Base-by-base conservation (phyloP, 2,797 vertebrate genomes). In the Prunella strophiata region DNA sequence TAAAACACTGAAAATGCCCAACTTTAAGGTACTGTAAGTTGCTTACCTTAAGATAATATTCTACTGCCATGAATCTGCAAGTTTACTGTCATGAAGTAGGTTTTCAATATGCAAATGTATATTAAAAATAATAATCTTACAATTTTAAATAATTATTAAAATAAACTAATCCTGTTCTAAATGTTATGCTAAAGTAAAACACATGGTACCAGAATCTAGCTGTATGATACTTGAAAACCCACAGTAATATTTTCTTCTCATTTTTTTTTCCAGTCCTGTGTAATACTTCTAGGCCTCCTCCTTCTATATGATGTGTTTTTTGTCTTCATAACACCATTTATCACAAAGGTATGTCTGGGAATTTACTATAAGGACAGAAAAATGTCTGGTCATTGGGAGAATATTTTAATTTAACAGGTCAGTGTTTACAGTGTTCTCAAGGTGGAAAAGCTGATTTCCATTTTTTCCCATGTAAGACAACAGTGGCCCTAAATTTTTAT, bases 241-340 rank as follows among this genome's bases (percentile, higher is more conserved):
- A 77, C 13, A 4, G 9, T 96, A 83, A 94, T 82, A 47, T 50
- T 89, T 91, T 16, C 17, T 93, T 93, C 30, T 94, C 18, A 1
- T 42, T 96, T 29, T 51, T 50, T 51, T 51, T 52, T 52, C 67
- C 96, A 99, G 99, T 99, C 99, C 50, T 99, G 99, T 97, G 99
- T 99, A 95, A 98, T 99, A 96, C 98, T 99, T 88, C 98, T 99
- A 91, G 98, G 98, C 74, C 98, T 99, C 89, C 98, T 99, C 78
- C 99, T 99, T 70, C 29, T 99, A 6, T 99, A 99, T 10, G 99
- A 99, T 47, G 99, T 99, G 36, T 99, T 99, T 97, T 99, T 99
- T 92, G 99, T 99, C 97, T 99, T 99, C 98, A 99, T 99, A 96
- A 99, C 99, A 51, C 99, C 99, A 25, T 99, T 98, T 97, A 97